phyloP scores from a whole-genome alignment of 2,888 invertebrate species.

The Galeopsomyia nigrocyanea region DNA sequence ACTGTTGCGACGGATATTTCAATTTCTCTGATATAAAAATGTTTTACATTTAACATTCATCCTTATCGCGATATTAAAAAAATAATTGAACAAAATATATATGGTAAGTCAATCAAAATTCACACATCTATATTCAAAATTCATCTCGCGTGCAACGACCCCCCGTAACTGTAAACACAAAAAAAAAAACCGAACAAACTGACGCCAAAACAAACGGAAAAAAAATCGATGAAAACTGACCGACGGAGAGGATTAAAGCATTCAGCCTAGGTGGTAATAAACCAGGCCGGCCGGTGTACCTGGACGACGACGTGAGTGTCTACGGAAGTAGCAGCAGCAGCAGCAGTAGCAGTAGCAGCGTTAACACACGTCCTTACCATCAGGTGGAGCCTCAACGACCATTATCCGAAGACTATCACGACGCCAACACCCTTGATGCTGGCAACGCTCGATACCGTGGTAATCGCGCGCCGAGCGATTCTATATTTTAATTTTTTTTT shows the following conservation, averaged over 20 bases:
- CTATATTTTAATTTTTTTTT: neutral
- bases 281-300: constrained; percentile 57
- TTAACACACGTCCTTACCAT: constrained; percentile 21
- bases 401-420: constrained; percentile 18
- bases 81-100: neutral
- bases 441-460: constrained; percentile 60
- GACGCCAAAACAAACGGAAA: neutral
- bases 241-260: constrained; percentile 12
- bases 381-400: constrained; percentile 47
- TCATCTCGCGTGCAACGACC: too few species aligned
- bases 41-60: neutral
- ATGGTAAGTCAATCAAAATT: too few species aligned
- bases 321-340: constrained; percentile 41
- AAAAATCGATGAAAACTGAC: neutral
- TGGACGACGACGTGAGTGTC: constrained; percentile 70
- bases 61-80: neutral
- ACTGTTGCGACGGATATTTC: too few species aligned
- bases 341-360: neutral
- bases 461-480: constrained; percentile 55
- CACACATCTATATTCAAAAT: too few species aligned
- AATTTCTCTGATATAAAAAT: too few species aligned
- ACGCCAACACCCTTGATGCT: constrained; percentile 17
- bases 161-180: too few species aligned
- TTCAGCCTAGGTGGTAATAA: constrained; percentile 59
- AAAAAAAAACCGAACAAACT: too few species aligned